A percentile compares a stretch with the other conserved stretches of the same genome.
phyloP scores from a whole-genome alignment of 2,888 invertebrate species.

The Rhodophaea formosa region DNA sequence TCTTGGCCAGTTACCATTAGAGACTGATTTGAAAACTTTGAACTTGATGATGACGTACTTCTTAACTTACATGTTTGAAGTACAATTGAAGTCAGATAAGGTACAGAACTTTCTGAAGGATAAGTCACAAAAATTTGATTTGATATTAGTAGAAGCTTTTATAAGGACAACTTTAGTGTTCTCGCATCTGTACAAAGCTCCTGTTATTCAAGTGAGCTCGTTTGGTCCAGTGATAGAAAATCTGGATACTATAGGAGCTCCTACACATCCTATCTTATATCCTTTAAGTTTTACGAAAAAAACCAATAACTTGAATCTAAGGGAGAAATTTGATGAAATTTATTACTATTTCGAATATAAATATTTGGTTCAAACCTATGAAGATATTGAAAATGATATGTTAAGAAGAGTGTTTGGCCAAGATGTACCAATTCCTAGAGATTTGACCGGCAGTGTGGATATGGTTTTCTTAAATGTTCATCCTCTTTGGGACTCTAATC shows the following conservation, averaged over 20 bases:
- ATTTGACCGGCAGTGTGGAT: conserved; percentile 43
- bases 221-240: conserved; percentile 28
- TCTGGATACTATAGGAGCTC: conserved; percentile 22
- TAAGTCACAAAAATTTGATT: conserved; percentile 37
- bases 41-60: conserved; percentile 18
- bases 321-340: conserved; percentile 39
- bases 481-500: conserved; percentile 48
- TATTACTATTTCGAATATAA: conserved; percentile 29
- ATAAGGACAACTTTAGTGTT: conserved; percentile 29
- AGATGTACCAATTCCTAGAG: conserved; percentile 32
- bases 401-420: conserved; percentile 36
- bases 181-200: conserved; percentile 41
- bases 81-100: conserved; percentile 30
- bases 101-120: conserved; percentile 37
- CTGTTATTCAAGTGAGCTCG: conserved; percentile 48
- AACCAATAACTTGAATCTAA: conserved; percentile 38
- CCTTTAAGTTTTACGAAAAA: conserved; percentile 27
- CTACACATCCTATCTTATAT: conserved; percentile 43
- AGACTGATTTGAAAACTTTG: conserved; percentile 26
- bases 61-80: conserved; percentile 25
- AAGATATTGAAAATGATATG: conserved; percentile 26
- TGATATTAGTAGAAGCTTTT: conserved; percentile 44
- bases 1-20: conserved; percentile 18
- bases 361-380: neutral
- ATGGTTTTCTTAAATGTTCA: conserved; percentile 63